Conservation (phyloP, 2,113 vertebrate species). For the Onychostruthus taczanowskii region DNA sequence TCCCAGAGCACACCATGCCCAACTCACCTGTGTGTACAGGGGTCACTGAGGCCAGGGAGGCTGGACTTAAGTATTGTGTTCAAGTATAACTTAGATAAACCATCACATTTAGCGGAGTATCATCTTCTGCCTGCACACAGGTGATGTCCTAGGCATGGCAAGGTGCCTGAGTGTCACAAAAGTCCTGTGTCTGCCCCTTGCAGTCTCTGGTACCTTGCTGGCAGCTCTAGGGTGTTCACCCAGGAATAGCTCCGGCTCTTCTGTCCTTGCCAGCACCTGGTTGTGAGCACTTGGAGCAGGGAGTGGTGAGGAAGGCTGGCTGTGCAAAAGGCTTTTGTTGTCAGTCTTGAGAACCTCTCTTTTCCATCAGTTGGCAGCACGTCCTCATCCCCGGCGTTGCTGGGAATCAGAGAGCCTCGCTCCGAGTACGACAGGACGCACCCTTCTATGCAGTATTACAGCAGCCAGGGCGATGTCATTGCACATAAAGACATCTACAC, state of each 20-base stretch:
- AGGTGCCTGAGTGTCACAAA: not conserved
- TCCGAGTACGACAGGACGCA: slow-evolving; percentile 90
- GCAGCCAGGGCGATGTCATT: slow-evolving; percentile 87
- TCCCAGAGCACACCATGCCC: not conserved
- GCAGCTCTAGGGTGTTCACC: not conserved
- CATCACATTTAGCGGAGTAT: not conserved
- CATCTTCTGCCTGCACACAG: not conserved
- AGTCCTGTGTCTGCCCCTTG: too few relatives aligned
- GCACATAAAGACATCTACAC: slow-evolving; percentile 88
- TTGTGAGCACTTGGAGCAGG: not conserved
- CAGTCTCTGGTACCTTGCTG: not conserved
- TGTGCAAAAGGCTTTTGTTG: not conserved
- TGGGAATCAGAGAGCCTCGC: slow-evolving; percentile 91
- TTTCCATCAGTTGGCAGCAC: slow-evolving; percentile 86
- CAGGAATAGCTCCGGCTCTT: fast-evolving
- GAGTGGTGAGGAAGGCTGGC: not conserved
- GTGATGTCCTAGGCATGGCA: not conserved
- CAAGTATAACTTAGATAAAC: not conserved
- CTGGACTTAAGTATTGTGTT: not conserved
- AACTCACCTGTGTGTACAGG: not conserved
- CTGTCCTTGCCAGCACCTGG: not conserved
- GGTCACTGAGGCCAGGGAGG: not conserved
- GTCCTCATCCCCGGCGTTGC: slow-evolving; percentile 90
- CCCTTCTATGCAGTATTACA: slow-evolving; percentile 97
- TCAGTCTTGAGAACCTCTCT: not conserved